phyloP scores from a whole-genome alignment of 2,113 vertebrate species.

The Struthio camelus region DNA sequence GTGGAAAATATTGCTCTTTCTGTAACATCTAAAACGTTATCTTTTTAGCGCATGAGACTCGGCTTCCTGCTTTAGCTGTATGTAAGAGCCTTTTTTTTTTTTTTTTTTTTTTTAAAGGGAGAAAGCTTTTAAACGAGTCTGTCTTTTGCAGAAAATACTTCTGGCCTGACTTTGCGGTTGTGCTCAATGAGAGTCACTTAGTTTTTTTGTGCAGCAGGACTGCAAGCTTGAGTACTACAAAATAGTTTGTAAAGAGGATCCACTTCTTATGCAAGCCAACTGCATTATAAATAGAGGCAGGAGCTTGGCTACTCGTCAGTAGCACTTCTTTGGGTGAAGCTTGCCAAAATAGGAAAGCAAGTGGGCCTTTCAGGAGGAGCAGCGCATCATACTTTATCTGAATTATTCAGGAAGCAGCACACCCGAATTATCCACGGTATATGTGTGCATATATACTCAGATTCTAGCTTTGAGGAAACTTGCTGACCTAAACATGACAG shows the following conservation, averaged over 20 bases:
- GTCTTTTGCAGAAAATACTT: background rate
- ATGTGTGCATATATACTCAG: background rate
- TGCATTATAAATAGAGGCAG: slow-evolving; percentile 25
- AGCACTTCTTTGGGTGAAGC: background rate
- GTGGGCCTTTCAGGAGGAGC: background rate
- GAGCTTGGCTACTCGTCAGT: slow-evolving; percentile 10
- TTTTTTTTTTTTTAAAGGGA: background rate
- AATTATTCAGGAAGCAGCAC: slow-evolving; percentile 27
- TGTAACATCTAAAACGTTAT: background rate
- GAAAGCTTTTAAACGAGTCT: background rate
- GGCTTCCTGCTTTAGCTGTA: background rate
- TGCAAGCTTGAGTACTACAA: background rate
- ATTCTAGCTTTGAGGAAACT: slow-evolving; percentile 33
- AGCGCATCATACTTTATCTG: background rate
- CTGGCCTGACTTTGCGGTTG: background rate
- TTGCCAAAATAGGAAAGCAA: slow-evolving; percentile 30
- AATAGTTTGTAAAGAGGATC: background rate
- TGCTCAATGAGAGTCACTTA: background rate
- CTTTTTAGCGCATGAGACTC: background rate
- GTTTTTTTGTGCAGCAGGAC: background rate
- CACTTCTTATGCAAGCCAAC: background rate
- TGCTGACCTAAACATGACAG: slow-evolving; percentile 24
- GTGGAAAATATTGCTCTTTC: background rate
- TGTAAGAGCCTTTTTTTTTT: background rate
- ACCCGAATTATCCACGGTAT: background rate